phyloP scores from a whole-genome alignment of 2,888 invertebrate genomes.

The Drosophila helvetica region DNA sequence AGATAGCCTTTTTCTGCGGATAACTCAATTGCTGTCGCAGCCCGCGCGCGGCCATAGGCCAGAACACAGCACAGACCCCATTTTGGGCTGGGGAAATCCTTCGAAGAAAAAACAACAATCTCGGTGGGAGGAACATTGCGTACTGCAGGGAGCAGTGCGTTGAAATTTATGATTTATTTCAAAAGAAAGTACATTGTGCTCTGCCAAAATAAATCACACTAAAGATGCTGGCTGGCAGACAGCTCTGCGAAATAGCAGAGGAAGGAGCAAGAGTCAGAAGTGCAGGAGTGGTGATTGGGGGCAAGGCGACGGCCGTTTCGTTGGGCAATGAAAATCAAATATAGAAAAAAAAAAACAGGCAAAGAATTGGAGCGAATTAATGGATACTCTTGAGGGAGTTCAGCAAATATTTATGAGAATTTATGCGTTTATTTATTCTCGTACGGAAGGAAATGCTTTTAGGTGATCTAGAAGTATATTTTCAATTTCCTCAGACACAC shows the following conservation, averaged over 20 bases:
- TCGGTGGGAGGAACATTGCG: conserved; percentile 24
- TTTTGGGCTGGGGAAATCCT: conserved; percentile 5
- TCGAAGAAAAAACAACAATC: neutral
- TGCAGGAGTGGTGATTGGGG: too few relatives aligned
- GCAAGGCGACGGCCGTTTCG: conserved; percentile 24
- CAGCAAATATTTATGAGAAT: neutral
- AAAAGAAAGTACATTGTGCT: conserved; percentile 76
- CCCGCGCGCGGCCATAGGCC: conserved; percentile 36
- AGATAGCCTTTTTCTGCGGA: conserved; percentile 72
- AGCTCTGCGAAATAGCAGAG: conserved; percentile 26
- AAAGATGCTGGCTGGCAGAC: conserved; percentile 58
- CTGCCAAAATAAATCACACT: conserved; percentile 78
- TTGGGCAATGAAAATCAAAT: conserved; percentile 65
- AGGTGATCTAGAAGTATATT: too few relatives aligned
- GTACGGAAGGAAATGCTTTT: too few relatives aligned
- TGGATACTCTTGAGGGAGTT: neutral
- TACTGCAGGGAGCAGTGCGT: conserved; percentile 59
- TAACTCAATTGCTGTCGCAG: conserved; percentile 72
- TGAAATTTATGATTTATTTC: conserved; percentile 81
- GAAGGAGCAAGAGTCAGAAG: neutral
- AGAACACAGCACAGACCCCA: neutral
- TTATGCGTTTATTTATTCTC: too few relatives aligned
- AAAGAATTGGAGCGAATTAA: neutral
- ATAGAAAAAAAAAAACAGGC: conserved; percentile 36
- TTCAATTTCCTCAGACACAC: too few relatives aligned